A percentile compares a stretch with the other conserved stretches of the same genome.
phyloP scores from a whole-genome alignment of 37 sponge, comb jelly and placozoan genomes.

The Aphrocallistes beatrix region DNA sequence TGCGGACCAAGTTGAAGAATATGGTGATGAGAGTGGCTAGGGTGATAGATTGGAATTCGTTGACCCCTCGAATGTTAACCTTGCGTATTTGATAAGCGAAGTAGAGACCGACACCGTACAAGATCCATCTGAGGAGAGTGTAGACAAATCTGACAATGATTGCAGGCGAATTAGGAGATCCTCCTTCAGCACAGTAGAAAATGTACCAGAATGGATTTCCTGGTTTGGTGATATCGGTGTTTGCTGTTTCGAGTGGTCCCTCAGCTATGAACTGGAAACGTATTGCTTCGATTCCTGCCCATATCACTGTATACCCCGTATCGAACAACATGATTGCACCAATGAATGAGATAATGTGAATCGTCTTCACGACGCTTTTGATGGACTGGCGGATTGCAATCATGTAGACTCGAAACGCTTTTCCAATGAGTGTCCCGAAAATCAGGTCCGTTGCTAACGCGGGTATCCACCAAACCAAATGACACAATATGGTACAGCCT shows the following conservation, averaged over 20 bases:
- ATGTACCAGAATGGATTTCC: background rate
- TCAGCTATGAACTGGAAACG: background rate
- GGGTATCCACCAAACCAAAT: background rate
- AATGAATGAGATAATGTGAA: background rate
- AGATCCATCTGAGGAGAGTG: slow-evolving; percentile 1
- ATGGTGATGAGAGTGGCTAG: background rate
- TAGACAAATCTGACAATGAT: background rate
- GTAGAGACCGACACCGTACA: background rate
- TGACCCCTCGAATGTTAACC: background rate
- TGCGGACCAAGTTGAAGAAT: background rate
- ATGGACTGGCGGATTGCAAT: background rate
- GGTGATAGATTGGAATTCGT: background rate
- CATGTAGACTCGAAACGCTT: background rate
- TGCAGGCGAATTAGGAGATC: background rate
- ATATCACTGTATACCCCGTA: background rate
- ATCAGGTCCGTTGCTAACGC: background rate
- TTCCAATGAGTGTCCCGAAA: background rate
- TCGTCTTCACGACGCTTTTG: background rate
- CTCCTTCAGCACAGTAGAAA: background rate
- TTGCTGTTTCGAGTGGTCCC: background rate
- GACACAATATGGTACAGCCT: background rate
- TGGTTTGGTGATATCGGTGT: background rate
- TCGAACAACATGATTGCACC: background rate
- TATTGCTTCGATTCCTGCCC: background rate
- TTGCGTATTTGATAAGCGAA: background rate